Conservation (phyloP, 2,888 invertebrate species). For the Leucophora obtusa region DNA sequence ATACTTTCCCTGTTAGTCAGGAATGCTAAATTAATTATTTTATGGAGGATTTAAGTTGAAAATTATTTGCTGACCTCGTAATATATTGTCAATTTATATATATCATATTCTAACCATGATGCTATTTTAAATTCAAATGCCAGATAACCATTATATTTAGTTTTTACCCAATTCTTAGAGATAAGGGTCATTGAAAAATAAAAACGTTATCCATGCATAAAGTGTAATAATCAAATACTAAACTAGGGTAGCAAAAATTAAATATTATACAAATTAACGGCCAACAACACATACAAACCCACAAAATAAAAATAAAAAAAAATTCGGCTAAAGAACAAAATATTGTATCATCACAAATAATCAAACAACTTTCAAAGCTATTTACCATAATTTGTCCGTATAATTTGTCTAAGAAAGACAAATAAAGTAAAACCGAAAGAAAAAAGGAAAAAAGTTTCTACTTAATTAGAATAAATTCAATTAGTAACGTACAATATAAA, state of each 20-base stretch:
- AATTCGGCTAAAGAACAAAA: not conserved
- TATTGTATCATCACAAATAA: constrained; percentile 11
- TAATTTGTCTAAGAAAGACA: not conserved
- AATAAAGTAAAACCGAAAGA: not conserved
- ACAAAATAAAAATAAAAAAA: not conserved
- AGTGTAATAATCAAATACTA: constrained; percentile 41
- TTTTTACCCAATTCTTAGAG: not conserved
- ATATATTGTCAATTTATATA: too few species aligned
- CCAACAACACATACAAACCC: not conserved
- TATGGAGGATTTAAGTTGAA: too few species aligned
- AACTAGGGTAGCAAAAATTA: constrained; percentile 27
- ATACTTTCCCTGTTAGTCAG: too few species aligned
- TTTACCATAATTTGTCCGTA: not conserved
- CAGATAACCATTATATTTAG: constrained; percentile 26
- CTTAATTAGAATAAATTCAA: constrained; percentile 47
- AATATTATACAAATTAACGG: constrained; percentile 22
- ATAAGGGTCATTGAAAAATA: not conserved
- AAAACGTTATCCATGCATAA: constrained; percentile 8
- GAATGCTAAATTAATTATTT: too few species aligned
- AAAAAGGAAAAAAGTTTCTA: constrained; percentile 13
- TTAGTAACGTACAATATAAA: constrained; percentile 10
- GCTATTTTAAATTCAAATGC: constrained; percentile 34
- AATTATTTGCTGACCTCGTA: too few species aligned
- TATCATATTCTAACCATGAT: too few species aligned
- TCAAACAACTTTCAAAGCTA: constrained; percentile 12